These are phyloP conservation scores for Cepphus grylle DNA, from an alignment of 2,113 vertebrate species.

Conservation along the genomic window DNA sequence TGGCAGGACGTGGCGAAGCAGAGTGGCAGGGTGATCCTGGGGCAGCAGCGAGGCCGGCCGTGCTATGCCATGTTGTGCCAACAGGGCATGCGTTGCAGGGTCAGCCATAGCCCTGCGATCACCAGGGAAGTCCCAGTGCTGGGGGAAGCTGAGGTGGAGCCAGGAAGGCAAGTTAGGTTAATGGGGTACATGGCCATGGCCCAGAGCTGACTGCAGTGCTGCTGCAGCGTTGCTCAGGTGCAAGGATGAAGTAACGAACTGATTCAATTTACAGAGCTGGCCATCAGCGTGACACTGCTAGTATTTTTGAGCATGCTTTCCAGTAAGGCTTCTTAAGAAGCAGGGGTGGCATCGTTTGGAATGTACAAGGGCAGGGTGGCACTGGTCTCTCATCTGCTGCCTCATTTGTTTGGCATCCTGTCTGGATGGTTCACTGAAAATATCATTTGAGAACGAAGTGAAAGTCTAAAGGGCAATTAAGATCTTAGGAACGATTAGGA, in stretches of 20 bases:
- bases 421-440: not conserved
- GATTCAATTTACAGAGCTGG: not conserved
- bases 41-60: rapidly evolving
- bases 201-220: not conserved
- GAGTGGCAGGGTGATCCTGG: not conserved
- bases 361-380: not conserved
- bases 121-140: not conserved
- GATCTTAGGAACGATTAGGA: not conserved
- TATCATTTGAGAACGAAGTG: not conserved
- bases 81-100: rapidly evolving
- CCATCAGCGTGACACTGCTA: not conserved
- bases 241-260: not conserved
- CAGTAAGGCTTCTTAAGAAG: not conserved
- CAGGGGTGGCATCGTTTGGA: not conserved
- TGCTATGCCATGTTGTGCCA: rapidly evolving
- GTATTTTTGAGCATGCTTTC: not conserved
- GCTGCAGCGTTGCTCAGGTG: not conserved
- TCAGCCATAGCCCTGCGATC: not conserved
- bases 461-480: not conserved
- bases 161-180: not conserved
- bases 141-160: not conserved
- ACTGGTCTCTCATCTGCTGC: not conserved
- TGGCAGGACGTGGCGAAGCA: not conserved
- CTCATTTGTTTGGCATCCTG: not conserved
- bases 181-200: rapidly evolving